Conservation (phyloP, 2,113 vertebrate species). For the Gallinago undulata region DNA sequence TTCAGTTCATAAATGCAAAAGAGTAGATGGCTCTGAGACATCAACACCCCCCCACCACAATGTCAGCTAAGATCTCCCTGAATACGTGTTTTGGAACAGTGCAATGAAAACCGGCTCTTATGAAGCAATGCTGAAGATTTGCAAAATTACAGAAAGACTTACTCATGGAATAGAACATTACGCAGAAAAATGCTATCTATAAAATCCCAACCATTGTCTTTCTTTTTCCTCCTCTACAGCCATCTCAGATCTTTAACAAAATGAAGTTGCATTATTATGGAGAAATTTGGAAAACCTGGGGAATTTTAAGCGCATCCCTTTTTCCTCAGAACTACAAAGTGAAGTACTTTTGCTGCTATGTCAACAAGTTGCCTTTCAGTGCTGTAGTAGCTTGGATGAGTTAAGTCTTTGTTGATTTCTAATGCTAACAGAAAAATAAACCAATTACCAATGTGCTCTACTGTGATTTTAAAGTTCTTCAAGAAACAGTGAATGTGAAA, state of each 20-base stretch:
- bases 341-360: neutral
- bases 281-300: neutral
- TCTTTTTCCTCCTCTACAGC: neutral
- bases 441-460: neutral
- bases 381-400: neutral
- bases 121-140: neutral
- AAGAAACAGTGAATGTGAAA: neutral
- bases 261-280: neutral
- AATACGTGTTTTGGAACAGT: accelerated
- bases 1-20: neutral
- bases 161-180: neutral
- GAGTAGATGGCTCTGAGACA: neutral
- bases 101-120: neutral
- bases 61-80: neutral
- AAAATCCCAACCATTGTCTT: accelerated
- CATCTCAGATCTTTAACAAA: neutral
- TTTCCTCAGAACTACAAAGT: neutral
- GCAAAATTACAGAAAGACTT: neutral
- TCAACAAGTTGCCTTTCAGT: neutral
- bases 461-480: neutral
- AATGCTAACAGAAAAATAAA: neutral
- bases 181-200: neutral
- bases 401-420: neutral
- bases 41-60: accelerated
- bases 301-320: neutral